Evolutionary conservation across 2,113 vertebrate species (phyloP).

Genomic region (Eira barbara): DNA sequence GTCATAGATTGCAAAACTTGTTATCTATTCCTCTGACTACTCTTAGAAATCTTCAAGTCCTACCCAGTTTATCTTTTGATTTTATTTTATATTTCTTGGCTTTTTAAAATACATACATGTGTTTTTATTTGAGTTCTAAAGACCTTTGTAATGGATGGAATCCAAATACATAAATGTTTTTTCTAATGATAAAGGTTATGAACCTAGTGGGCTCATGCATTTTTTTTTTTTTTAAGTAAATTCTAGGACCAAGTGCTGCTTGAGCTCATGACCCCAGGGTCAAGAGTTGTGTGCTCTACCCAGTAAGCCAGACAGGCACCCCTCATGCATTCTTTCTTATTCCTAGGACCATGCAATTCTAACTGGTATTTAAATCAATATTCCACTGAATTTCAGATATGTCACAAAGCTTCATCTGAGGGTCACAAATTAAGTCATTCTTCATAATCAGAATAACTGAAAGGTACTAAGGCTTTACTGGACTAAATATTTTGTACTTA

Average conservation of each 20-base stretch:
- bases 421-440: not conserved
- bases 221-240: not conserved
- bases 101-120: not conserved
- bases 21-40: not conserved
- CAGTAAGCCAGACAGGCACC: not conserved
- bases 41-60: not conserved
- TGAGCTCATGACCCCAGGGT: not conserved
- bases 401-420: not conserved
- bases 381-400: not conserved
- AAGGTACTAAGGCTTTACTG: not conserved
- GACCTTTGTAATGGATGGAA: not conserved
- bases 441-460: not conserved
- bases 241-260: not conserved
- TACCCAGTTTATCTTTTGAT: not conserved
- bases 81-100: not conserved
- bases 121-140: not conserved
- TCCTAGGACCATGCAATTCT: not conserved
- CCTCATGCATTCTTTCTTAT: not conserved
- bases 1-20: not conserved
- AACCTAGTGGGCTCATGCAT: not conserved
- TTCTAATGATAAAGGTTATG: not conserved
- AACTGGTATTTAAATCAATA: not conserved
- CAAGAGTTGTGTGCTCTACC: not conserved
- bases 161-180: not conserved
- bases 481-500: not conserved